These are phyloP conservation scores for Muscicapa comitata DNA, from an alignment of 2,797 vertebrate species.

Conservation along the genomic window DNA sequence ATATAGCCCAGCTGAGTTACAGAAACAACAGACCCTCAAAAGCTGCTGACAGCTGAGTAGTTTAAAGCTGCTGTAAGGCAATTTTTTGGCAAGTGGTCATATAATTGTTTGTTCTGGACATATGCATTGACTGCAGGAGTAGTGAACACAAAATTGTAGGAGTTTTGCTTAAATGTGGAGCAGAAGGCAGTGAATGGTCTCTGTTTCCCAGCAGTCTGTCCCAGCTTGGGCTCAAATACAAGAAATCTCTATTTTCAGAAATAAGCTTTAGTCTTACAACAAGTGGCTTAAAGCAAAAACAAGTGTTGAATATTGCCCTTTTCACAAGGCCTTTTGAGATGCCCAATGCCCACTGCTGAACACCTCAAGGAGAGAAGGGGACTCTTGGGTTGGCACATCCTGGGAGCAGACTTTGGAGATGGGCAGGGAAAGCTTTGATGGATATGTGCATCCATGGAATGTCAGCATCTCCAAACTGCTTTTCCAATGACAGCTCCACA, in stretches of 20 bases:
- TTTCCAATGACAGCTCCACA: neutral
- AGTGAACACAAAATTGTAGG: neutral
- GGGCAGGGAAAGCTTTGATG: neutral
- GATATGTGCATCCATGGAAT: neutral
- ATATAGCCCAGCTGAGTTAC: neutral
- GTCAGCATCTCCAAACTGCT: neutral
- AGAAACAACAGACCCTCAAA: neutral
- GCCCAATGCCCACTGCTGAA: neutral
- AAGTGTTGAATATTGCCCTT: neutral
- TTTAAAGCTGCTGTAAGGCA: neutral
- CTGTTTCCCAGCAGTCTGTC: neutral
- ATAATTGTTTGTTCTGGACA: constrained; percentile 28
- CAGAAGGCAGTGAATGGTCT: neutral
- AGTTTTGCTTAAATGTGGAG: neutral
- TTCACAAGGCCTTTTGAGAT: neutral
- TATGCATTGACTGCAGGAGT: neutral
- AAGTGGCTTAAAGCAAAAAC: neutral
- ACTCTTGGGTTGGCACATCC: neutral
- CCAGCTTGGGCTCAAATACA: neutral
- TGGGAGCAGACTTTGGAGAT: neutral
- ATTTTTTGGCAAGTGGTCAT: neutral
- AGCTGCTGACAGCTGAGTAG: neutral
- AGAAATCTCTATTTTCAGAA: neutral
- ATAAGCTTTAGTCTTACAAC: neutral
- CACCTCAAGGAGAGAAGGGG: neutral